Evolutionary conservation across 2,888 invertebrate species (phyloP), one percentile per base, ranked within the genome.

Genomic region (Protophormia terraenovae): DNA sequence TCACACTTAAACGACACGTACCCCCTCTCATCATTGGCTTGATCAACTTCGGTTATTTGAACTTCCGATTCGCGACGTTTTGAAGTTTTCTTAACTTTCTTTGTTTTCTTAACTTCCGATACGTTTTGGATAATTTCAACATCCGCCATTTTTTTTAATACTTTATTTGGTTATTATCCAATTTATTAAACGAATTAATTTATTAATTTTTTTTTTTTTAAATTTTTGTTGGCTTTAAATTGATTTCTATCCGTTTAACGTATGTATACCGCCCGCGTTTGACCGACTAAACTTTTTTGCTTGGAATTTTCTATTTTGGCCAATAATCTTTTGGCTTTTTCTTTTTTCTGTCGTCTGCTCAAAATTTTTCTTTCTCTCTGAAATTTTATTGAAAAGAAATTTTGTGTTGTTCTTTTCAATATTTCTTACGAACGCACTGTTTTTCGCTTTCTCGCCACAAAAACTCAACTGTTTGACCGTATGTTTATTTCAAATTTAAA

Each of bases 71-170:
- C 95, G 93, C 96, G 95, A 90, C 96, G 95, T 91, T 96, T 95
- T 92, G 96, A 95, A 89, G 96, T 95, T 94, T 97, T 97, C 95
- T 97, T 97, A 94, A 97, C 96, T 94, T 97, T 97, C 93, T 97
- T 97, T 93, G 97, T 95, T 94, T 97, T 96, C 93, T 95, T 95
- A 93, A 95, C 96, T 91, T 97, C 96, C 92, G 96, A 95, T 92
- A 96, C 96, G 93, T 96, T 96, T 94, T 96, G 96, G 94, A 96
- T 96, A 88, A 96, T 95, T 93, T 97, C 97, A 91, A 97, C 97
- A 95, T 97, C 97, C 93, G 97, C 97, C 97, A 97, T 97, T 93
- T 92, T 92, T 79, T 92, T 92, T 79, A 50, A 45, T 62, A 53
- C n/a, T 71, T 60, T 67, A 38, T 50, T 35, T 16, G 16, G 0